phyloP scores from a whole-genome alignment of 2,113 vertebrate genomes.

The Leucosticte australis region DNA sequence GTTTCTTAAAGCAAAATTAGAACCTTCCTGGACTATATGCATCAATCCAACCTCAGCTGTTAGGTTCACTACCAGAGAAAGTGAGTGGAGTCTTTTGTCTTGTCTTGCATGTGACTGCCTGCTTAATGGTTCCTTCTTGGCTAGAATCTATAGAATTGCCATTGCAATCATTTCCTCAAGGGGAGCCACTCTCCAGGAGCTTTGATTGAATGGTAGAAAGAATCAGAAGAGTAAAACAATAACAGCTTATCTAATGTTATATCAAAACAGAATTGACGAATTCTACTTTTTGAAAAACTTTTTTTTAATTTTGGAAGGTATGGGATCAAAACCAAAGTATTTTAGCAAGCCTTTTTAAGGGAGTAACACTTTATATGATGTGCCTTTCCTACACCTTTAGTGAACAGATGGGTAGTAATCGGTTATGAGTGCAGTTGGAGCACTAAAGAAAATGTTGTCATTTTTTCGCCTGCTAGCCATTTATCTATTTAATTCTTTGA shows the following conservation, averaged over 20 bases:
- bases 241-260: neutral
- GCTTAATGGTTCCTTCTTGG: neutral
- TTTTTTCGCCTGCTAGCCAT: slow-evolving; percentile 55
- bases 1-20: neutral
- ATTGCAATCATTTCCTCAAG: neutral
- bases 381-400: neutral
- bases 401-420: slow-evolving; percentile 73
- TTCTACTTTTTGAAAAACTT: neutral
- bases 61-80: neutral
- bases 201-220: neutral
- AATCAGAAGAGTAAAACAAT: neutral
- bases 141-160: neutral
- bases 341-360: neutral
- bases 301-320: neutral
- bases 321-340: neutral
- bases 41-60: neutral
- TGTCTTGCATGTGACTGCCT: neutral
- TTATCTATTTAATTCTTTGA: slow-evolving; percentile 68
- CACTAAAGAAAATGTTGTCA: slow-evolving; percentile 59
- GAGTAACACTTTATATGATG: slow-evolving; percentile 13
- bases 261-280: neutral
- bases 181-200: neutral
- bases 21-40: neutral
- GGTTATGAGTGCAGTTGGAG: slow-evolving; percentile 46
- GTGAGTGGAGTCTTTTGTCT: neutral